Base-by-base conservation (phyloP, 1,140 invertebrate species). In the Acyrthosiphon pisum region DNA sequence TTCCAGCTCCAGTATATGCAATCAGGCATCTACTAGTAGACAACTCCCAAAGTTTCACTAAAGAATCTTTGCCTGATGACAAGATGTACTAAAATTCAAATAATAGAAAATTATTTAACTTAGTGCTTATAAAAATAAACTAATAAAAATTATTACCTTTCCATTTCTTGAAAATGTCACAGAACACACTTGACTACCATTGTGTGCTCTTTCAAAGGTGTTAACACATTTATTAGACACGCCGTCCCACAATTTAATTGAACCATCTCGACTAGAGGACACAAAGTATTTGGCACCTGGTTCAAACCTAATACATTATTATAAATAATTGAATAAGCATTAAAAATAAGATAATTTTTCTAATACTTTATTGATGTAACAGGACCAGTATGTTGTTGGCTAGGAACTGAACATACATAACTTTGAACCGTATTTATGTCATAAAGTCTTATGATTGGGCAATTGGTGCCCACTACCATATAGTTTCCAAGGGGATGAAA, bases 11-110 rank as follows among this genome's bases (percentile, higher is more conserved):
- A 95, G 97, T 98, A 95, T 99, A 99, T 0, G 98, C 98, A 94
- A 99, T 99, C 41, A 99, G 96, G 96, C 99, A 99, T 84, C 99
- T 96, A 94, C 98, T 99, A 37, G 99, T 99, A 0, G 99, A 98
- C 93, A 99, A 95, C 95, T 99, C 99, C 99, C 99, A 99, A 50
- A 99, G 95, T 95, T 99, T 99, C 11, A 99, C 98, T 60, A 99
- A 96, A 0, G 98, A 99, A 96, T 99, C 99, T 96, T 99, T 98
- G 18, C 99, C 99, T 91, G 98, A 98, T 0, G 99, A 99, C 7
- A 99, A 95, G 53, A 99, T 96, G 95, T 99, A 99, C 98, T 99
- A 81, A 6, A 86, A 93, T 91, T 9, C n/a, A n/a, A 3, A 91
- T 53, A 83, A 50, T 46, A 89, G 0, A 50, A 56, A 83, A 50